Percentiles rank a stretch among this genome's conserved stretches.
Evolutionary conservation across 2,113 vertebrate genomes (phyloP).

Genomic region (Macrotis lagotis): DNA sequence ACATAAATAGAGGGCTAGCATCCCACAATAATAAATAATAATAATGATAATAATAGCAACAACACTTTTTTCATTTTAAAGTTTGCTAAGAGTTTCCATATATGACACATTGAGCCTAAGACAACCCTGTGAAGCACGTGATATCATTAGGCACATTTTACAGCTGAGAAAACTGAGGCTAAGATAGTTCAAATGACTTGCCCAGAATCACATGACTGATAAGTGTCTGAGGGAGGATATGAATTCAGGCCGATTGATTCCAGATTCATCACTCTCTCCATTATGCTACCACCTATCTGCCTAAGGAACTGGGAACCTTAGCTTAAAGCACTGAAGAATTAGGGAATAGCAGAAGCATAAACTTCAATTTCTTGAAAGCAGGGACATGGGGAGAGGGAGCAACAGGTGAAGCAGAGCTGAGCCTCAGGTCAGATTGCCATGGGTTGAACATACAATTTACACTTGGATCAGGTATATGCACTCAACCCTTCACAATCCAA

Average conservation of each 20-base stretch:
- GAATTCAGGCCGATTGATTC: neutral
- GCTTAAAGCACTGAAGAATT: neutral
- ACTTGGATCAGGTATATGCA: too few species aligned
- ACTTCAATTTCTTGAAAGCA: neutral
- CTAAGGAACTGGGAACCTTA: neutral
- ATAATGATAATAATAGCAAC: too few species aligned
- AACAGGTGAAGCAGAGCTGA: too few species aligned
- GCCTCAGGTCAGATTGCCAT: too few species aligned
- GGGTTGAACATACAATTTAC: too few species aligned
- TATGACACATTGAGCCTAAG: neutral
- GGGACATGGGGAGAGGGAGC: too few species aligned
- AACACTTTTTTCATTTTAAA: neutral
- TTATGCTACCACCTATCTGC: neutral
- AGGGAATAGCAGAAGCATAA: neutral
- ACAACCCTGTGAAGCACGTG: neutral
- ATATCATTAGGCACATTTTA: neutral
- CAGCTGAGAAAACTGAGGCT: neutral
- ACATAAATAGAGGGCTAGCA: neutral
- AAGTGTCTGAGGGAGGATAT: neutral
- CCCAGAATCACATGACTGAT: neutral
- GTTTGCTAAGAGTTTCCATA: neutral
- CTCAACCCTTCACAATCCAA: too few species aligned
- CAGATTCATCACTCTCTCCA: neutral
- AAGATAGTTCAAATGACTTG: neutral
- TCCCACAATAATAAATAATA: neutral